Percentiles rank a stretch among this genome's conserved stretches.
These are phyloP conservation scores for Perdita meconis DNA, from an alignment of 2,888 invertebrate genomes.

Conservation along the genomic window DNA sequence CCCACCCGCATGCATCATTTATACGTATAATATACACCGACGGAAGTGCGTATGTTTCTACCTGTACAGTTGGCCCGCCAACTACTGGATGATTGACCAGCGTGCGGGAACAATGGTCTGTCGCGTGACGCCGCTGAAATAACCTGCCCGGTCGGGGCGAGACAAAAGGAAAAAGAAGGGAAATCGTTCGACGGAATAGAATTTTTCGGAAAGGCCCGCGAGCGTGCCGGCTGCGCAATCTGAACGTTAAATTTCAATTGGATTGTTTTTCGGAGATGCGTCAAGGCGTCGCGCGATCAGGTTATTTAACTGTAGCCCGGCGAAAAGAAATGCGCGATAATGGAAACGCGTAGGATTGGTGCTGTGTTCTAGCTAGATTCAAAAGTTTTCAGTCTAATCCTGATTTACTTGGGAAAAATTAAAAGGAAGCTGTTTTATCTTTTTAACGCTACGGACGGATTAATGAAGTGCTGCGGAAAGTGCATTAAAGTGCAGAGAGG, in stretches of 20 bases:
- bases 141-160: conserved; percentile 39
- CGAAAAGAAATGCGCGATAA: background rate
- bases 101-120: conserved; percentile 63
- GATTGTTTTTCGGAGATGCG: background rate
- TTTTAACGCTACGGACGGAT: no score
- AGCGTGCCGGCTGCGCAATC: no score
- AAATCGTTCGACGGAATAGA: conserved; percentile 19
- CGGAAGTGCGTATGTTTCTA: conserved; percentile 54
- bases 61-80: conserved; percentile 57
- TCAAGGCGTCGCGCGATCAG: no score
- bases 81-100: conserved; percentile 70
- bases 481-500: no score
- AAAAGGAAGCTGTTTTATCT: no score
- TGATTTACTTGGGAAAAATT: no score
- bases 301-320: background rate
- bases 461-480: no score
- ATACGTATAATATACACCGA: conserved; percentile 55
- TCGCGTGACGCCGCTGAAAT: conserved; percentile 49
- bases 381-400: no score
- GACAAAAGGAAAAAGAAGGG: conserved; percentile 7
- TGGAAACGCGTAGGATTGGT: no score
- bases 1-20: conserved; percentile 40
- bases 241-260: conserved; percentile 1
- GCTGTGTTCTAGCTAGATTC: no score
- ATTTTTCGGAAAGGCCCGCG: conserved; percentile 18